These are phyloP conservation scores for Ophonus ardosiacus DNA, from an alignment of 2,888 invertebrate species.

Conservation along the genomic window DNA sequence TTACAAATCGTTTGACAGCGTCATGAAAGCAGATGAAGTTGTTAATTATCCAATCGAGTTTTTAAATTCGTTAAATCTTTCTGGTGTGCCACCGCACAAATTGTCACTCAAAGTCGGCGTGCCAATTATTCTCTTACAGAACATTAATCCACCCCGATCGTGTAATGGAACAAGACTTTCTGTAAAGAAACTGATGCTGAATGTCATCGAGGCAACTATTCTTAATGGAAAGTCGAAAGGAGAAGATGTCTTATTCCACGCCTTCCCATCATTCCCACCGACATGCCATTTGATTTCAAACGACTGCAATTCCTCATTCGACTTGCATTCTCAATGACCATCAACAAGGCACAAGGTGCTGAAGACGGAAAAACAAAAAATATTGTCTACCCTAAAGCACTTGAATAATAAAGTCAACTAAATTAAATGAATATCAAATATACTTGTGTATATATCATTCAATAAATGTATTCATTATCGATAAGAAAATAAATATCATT, in stretches of 20 bases:
- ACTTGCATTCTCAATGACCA: conserved; percentile 69
- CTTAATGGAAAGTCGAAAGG: conserved; percentile 65
- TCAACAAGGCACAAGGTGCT: conserved; percentile 72
- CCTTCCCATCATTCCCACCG: conserved; percentile 69
- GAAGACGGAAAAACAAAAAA: too few relatives aligned
- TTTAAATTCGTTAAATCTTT: conserved; percentile 66
- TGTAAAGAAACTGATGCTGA: conserved; percentile 62
- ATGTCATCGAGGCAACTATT: conserved; percentile 65
- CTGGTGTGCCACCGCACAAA: conserved; percentile 64
- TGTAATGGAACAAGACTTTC: conserved; percentile 64
- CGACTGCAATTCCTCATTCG: conserved; percentile 69
- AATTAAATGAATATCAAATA: too few relatives aligned
- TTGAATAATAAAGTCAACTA: too few relatives aligned
- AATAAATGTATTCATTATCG: too few relatives aligned
- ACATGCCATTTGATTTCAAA: conserved; percentile 68
- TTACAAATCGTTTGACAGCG: conserved; percentile 65
- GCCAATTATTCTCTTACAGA: conserved; percentile 59
- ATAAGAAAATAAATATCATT: too few relatives aligned
- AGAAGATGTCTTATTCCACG: conserved; percentile 58
- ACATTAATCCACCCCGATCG: conserved; percentile 61
- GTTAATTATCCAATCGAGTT: conserved; percentile 67
- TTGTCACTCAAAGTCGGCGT: conserved; percentile 65
- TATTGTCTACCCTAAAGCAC: too few relatives aligned
- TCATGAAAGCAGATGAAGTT: conserved; percentile 64
- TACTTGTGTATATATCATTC: too few relatives aligned